Conservation (phyloP, 2,888 invertebrate species). For the Tortrix viridana region DNA sequence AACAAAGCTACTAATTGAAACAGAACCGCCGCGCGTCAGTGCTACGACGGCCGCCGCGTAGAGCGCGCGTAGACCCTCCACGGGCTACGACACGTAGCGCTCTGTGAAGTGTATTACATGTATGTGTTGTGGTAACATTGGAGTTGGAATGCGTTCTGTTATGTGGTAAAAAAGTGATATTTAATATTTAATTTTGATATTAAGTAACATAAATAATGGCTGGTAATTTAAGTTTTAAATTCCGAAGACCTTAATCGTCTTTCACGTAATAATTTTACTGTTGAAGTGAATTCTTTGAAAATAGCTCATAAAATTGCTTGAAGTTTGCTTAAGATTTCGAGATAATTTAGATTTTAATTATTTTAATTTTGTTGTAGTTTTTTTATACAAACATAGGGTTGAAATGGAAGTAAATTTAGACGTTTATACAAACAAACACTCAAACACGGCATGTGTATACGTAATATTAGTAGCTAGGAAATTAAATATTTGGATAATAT, state of each 20-base stretch:
- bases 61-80: slow-evolving; percentile 63
- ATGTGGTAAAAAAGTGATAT: slow-evolving; percentile 28
- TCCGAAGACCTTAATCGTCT: slow-evolving; percentile 4
- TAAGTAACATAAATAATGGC: too few relatives aligned
- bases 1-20: slow-evolving; percentile 81
- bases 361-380: neutral
- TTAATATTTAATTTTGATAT: neutral
- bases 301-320: neutral
- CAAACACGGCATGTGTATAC: neutral
- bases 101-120: slow-evolving; percentile 49
- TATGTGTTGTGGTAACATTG: slow-evolving; percentile 46
- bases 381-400: neutral
- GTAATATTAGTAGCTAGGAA: neutral
- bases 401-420: neutral
- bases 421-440: neutral
- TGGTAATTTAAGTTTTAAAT: neutral
- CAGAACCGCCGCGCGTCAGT: slow-evolving; percentile 69
- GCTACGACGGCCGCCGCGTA: slow-evolving; percentile 77
- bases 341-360: neutral
- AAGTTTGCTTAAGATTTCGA: neutral
- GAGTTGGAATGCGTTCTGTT: slow-evolving; percentile 59
- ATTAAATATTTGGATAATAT: neutral
- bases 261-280: neutral
- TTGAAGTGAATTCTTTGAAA: neutral
- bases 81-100: slow-evolving; percentile 61